Base-by-base conservation (phyloP, 2,888 invertebrate species). In the Leptura quadrifasciata region DNA sequence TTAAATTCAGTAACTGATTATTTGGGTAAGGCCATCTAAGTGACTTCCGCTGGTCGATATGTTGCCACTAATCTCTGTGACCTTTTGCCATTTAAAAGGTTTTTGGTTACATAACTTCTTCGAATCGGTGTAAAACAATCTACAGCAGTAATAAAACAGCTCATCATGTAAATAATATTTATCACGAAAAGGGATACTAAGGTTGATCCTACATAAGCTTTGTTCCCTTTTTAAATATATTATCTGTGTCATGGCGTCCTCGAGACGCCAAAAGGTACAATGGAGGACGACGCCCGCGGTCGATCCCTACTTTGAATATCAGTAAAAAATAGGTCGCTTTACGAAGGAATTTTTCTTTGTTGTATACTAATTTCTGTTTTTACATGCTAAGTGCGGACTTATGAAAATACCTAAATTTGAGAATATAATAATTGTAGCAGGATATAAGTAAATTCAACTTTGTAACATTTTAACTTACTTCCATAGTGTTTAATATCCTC, bases 211-310 rank as follows among this genome's bases (percentile, higher is more conserved):
- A 4, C 15, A 35, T 1, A 12, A 47, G 2, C 39, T 60, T 63
- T 68, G 39, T 27, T 65, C 65, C 27, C 68, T 72, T 73, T 74
- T 70, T 39, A 60, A 21, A 58, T 31, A 74, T 72, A 75, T 76
- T 55, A 71, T 52, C 74, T 76, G 76, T 76, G 74, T 73, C 69
- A 76, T 76, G 74, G 65, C 64, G 72, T 52, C 72, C 55, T 21
- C 73, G 75, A 73, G 79, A 74, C 76, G 77, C 72, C 20, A 61
- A 68, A 76, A 70, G 70, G 79, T 76, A 81, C 81, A 81, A 82
- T 83, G 83, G 83, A 81, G 85, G 85, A 84, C 85, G 85, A 83
- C 85, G 85, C 84, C 84, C 85, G 85, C 71, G 73, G 76, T 79
- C 72, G 72, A 72, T 69, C 58, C 17, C 12, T 63, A 39, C 39